phyloP scores from a whole-genome alignment of 1,140 invertebrate species.

The Delia radicum region DNA sequence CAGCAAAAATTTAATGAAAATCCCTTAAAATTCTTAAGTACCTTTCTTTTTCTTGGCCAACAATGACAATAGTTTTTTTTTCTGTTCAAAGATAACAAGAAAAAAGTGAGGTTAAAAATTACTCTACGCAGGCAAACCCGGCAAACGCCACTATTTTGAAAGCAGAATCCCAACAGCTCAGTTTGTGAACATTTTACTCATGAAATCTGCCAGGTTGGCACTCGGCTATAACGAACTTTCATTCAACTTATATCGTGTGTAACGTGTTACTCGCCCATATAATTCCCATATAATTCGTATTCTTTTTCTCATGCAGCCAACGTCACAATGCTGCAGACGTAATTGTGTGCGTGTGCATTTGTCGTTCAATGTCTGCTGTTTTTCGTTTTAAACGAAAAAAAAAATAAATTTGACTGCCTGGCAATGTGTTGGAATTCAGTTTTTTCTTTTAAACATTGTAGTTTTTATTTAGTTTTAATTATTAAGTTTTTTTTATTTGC shows the following conservation, averaged over 20 bases:
- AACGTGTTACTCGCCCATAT: constrained; percentile 46
- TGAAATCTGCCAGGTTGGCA: constrained; percentile 55
- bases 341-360: constrained; percentile 9
- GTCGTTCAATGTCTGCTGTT: constrained; percentile 9
- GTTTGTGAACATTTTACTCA: not conserved
- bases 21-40: not conserved
- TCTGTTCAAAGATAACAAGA: not conserved
- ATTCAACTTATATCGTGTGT: constrained; percentile 36
- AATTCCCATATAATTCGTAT: constrained; percentile 39
- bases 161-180: not conserved
- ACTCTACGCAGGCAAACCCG: constrained; percentile 25
- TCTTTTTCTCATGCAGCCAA: constrained; percentile 39
- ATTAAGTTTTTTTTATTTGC: constrained; percentile 10
- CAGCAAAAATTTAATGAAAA: no score
- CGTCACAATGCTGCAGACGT: constrained; percentile 11
- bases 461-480: not conserved
- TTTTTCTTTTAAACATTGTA: not conserved
- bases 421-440: constrained; percentile 12
- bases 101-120: constrained; percentile 15
- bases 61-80: constrained; percentile 17
- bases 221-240: constrained; percentile 34
- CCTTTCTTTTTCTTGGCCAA: not conserved
- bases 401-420: not conserved
- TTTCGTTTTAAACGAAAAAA: not conserved
- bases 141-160: constrained; percentile 20